Evolutionary conservation across 2,888 invertebrate species (phyloP), one percentile per base, ranked within the genome.

Genomic region (Cyclophora punctaria): DNA sequence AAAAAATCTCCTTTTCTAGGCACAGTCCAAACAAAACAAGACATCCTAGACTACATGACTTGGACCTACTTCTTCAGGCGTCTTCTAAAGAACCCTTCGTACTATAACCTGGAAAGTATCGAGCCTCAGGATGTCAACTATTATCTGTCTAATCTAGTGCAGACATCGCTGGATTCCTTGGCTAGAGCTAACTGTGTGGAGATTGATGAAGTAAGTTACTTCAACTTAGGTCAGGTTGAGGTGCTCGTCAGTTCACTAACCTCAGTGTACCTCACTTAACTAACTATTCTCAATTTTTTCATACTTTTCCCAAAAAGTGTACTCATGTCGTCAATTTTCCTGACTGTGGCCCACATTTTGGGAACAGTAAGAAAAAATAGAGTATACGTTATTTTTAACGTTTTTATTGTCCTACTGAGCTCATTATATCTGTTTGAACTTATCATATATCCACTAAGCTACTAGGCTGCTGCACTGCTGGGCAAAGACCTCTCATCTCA

Each of bases 31-130:
- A 94, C 94, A 0, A 97, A 96, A 73, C 96, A 97, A 75, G 96
- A 97, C 63, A 95, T 98, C 47, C 89, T 99, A 52, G 98, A 99
- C 80, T 99, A 99, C 85, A 89, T 99, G 60, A 98, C 99, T 0
- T 99, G 98, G 95, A 99, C 99, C 0, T 99, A 98, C 73, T 98
- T 99, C 89, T 99, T 98, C 89, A 90, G 98, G 48, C 90, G 98
- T 20, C 85, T 99, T 3, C 80, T 98, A 49, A 94, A 95, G 71
- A 99, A 99, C 90, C 99, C 99, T 0, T 91, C 93, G 0, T 98
- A 96, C 76, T 98, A 98, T 74, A 92, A 94, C 54, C 80, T 98
- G 53, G 93, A 94, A 45, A 91, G 91, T 37, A 71, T 93, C 7
- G 94, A 95, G 52, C 90, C 93, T 0, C 85, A 90, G 44, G 90